A percentile compares a stretch with the other conserved stretches of the same genome.
Conservation (phyloP, 2,113 vertebrate species). For the Tinamus guttatus region DNA sequence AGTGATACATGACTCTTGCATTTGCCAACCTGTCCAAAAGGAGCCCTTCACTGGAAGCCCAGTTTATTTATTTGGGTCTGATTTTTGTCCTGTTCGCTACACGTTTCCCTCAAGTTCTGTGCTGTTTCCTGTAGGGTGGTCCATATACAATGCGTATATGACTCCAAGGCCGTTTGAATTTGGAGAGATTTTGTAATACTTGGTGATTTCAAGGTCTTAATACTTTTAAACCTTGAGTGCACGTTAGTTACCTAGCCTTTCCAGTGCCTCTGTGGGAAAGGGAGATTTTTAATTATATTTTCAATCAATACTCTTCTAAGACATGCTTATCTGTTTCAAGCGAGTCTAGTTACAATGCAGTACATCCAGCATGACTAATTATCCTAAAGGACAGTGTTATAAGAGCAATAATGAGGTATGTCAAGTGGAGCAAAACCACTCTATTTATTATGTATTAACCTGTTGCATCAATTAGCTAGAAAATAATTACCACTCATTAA, state of each 20-base stretch:
- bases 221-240: neutral
- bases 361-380: neutral
- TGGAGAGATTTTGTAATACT: neutral
- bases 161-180: neutral
- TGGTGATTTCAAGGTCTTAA: neutral
- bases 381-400: neutral
- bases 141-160: too few relatives aligned
- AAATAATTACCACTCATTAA: neutral
- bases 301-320: neutral
- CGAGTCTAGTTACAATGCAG: neutral
- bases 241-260: neutral
- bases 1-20: neutral
- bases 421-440: neutral
- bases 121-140: neutral
- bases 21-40: neutral
- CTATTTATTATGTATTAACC: neutral
- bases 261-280: fast-evolving
- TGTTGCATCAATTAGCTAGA: neutral
- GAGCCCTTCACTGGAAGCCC: neutral
- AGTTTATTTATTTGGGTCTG: neutral
- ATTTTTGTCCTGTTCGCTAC: neutral
- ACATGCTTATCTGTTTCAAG: neutral
- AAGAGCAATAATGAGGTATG: neutral
- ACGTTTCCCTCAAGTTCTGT: neutral
- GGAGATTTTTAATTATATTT: neutral